Base-by-base conservation (phyloP, 2,113 vertebrate genomes). In the Crocuta crocuta region DNA sequence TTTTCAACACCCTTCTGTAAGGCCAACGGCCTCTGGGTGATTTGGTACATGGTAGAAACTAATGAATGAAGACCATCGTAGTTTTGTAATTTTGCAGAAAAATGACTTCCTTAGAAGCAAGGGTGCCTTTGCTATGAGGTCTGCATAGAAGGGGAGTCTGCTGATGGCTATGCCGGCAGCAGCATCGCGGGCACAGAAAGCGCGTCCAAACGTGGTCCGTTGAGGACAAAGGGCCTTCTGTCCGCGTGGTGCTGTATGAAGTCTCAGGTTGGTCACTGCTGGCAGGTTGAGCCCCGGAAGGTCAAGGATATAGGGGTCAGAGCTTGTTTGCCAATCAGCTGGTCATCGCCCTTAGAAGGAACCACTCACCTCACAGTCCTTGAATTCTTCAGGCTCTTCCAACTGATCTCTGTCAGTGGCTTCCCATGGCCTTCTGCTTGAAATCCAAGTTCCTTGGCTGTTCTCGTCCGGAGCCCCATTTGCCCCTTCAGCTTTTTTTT, bases 201-300 rank as follows among this genome's bases (percentile, higher is more conserved):
- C 23, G 11, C 68, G 61, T 45, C 43, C 19, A 8, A 2, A 9
- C 7, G 4, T 33, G 55, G 48, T 5, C 63, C 48, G 6, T 12
- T 28, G 79, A 70, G 63, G 55, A 43, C 4, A 13, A 65, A 84
- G 48, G 65, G 11, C 39, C 21, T 0, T 10, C 53, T 61, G 24
- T 48, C 78, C 39, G 0, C 0, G 2, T 7, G 35, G 43, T 43
- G 48, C 84, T 21, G 11, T 35, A 0, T 9, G 35, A 28, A 7
- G 35, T 11, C 80, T 92, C 31, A 10, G 28, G 28, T 16, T 19
- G 31, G 21, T 39, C 81, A 68, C 45, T 21, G 33, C n/a, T 63
- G 73, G 50, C 35, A 71, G 39, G 58, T 10, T 26, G n/a, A 76
- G 43, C 74, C 87, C 16, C 1, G 5, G 71, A 66, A 68, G 39